Percentiles rank a stretch among this genome's conserved stretches.
Conservation (phyloP, 2,797 vertebrate genomes). For the Aplochiton taeniatus region DNA sequence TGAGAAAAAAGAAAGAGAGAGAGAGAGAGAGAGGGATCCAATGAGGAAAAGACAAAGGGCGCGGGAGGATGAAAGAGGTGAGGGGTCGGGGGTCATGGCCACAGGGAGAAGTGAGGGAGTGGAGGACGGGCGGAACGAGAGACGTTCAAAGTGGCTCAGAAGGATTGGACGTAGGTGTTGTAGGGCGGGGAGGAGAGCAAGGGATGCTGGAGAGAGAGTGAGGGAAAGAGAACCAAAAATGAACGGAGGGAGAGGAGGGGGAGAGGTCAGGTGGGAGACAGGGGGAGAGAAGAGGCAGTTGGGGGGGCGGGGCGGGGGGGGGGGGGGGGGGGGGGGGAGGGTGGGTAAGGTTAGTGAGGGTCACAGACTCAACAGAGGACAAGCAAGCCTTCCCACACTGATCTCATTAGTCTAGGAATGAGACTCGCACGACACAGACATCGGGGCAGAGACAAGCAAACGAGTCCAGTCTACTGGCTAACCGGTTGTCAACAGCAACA, state of each 20-base stretch:
- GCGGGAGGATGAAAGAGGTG: background rate
- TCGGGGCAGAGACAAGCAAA: too few relatives aligned
- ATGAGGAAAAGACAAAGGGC: conserved; percentile 26
- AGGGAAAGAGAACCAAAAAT: conserved; percentile 33
- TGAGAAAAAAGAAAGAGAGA: conserved; percentile 65
- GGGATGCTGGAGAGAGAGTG: conserved; percentile 64
- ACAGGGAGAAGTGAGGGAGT: conserved; percentile 3
- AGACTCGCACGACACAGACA: too few relatives aligned
- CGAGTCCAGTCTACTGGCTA: too few relatives aligned
- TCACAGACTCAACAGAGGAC: conserved; percentile 40
- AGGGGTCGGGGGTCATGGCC: background rate
- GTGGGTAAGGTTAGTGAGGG: conserved; percentile 62
- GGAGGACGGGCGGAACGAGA: conserved; percentile 28
- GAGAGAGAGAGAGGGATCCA: conserved; percentile 67
- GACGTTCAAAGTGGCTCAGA: conserved; percentile 63
- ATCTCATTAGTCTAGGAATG: background rate
- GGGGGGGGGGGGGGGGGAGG: conserved; percentile 56
- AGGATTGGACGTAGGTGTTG: conserved; percentile 70
- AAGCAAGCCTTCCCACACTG: conserved; percentile 29
- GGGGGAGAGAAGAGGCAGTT: conserved; percentile 44
- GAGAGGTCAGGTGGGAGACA: background rate
- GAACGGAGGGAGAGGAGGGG: conserved; percentile 2
- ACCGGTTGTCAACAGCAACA: too few relatives aligned
- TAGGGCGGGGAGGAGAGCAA: conserved; percentile 64
- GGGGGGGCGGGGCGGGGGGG: conserved; percentile 59